Evolutionary conservation across 1,140 invertebrate species (phyloP).

Genomic region (Contarinia nasturtii): DNA sequence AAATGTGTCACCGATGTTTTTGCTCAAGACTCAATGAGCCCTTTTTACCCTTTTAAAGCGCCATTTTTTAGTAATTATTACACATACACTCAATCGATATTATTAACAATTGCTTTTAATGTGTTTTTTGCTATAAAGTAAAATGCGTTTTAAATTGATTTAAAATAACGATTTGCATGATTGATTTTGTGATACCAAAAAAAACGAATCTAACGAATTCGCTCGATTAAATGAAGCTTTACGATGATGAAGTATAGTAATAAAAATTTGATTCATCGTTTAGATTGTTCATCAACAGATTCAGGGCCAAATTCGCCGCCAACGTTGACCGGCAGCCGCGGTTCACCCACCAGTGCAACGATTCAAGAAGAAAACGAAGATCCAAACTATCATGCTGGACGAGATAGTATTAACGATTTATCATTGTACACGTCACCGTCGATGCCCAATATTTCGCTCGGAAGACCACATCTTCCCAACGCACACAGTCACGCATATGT

Average conservation of each 20-base stretch:
- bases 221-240: too few species aligned
- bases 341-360: constrained; percentile 37
- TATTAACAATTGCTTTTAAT: neutral
- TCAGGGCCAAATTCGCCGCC: constrained; percentile 67
- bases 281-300: constrained; percentile 53
- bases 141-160: too few species aligned
- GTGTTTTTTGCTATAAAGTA: neutral
- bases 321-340: constrained; percentile 33
- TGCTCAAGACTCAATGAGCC: too few species aligned
- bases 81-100: neutral
- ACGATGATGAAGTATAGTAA: too few species aligned
- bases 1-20: neutral
- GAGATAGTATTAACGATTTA: constrained; percentile 27
- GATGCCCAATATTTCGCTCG: constrained; percentile 89
- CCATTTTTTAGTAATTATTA: neutral
- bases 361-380: constrained; percentile 48
- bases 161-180: too few species aligned
- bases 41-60: too few species aligned
- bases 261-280: constrained; percentile 1
- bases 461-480: constrained; percentile 48
- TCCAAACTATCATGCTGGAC: constrained; percentile 22
- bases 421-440: constrained; percentile 84
- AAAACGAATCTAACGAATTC: too few species aligned
- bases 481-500: constrained; percentile 3
- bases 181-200: too few species aligned